A percentile compares a stretch with the other conserved stretches of the same genome.
Conservation (phyloP, 2,797 vertebrate species). For the Diplodus puntazzo region DNA sequence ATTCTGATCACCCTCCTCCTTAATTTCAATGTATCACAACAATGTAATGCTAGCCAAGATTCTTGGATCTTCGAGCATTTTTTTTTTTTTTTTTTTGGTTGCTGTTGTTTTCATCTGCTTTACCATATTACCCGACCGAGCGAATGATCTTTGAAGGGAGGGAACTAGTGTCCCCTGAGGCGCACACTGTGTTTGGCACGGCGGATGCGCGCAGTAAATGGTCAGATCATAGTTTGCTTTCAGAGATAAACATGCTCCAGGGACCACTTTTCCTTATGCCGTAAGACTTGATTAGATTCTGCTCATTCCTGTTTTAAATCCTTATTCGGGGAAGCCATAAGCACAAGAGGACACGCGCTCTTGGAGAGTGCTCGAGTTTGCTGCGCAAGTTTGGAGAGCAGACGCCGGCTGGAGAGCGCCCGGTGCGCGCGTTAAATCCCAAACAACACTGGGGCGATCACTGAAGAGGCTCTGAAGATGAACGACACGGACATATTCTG, state of each 20-base stretch:
- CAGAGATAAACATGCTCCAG: conserved; percentile 32
- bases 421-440: conserved; percentile 1
- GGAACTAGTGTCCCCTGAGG: conserved; percentile 43
- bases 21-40: neutral
- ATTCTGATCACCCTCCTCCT: neutral
- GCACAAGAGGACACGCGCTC: conserved; percentile 4
- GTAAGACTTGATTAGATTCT: neutral
- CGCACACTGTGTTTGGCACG: conserved; percentile 33
- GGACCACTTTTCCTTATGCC: neutral
- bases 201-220: conserved; percentile 33
- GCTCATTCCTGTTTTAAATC: neutral
- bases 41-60: neutral
- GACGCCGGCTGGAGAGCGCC: conserved; percentile 21
- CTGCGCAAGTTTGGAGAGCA: conserved; percentile 59
- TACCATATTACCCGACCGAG: conserved; percentile 22
- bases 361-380: conserved; percentile 37
- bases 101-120: conserved; percentile 13
- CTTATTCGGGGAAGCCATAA: neutral
- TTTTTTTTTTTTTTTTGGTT: no score
- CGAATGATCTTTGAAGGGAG: conserved; percentile 57
- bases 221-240: conserved; percentile 48
- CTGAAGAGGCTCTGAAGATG: conserved; percentile 69
- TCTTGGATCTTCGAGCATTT: no score
- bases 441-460: neutral
- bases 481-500: conserved; percentile 76